phyloP scores from a whole-genome alignment of 2,888 invertebrate species.

The Arge pagana region DNA sequence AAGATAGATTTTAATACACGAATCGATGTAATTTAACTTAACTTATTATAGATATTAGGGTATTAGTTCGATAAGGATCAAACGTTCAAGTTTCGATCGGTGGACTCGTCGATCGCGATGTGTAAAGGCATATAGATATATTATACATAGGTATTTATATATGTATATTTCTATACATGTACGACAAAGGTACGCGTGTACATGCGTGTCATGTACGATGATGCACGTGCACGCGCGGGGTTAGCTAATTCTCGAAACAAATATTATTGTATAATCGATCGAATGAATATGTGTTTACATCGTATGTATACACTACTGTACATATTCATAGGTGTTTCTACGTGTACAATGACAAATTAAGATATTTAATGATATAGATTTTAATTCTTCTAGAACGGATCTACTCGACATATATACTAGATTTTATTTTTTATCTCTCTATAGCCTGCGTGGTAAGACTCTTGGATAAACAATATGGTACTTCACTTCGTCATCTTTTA shows the following conservation, averaged over 20 bases:
- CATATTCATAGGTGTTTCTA: slow-evolving; percentile 41
- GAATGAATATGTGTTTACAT: slow-evolving; percentile 43
- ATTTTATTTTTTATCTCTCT: slow-evolving; percentile 47
- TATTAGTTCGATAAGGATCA: slow-evolving; percentile 32
- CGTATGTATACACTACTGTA: slow-evolving; percentile 50
- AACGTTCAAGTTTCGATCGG: slow-evolving; percentile 53
- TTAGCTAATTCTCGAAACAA: no score
- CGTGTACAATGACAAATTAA: slow-evolving; percentile 38
- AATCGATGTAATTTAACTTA: slow-evolving; percentile 47
- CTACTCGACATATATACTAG: slow-evolving; percentile 42
- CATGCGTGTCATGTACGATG: no score
- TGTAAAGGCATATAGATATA: no score
- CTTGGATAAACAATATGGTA: slow-evolving; percentile 42
- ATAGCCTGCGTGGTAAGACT: slow-evolving; percentile 44
- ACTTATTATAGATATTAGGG: slow-evolving; percentile 23
- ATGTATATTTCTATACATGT: not conserved
- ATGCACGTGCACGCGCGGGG: no score
- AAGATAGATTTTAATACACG: slow-evolving; percentile 38
- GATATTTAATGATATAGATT: slow-evolving; percentile 44
- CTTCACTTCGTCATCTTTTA: slow-evolving; percentile 17
- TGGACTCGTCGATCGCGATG: slow-evolving; percentile 21
- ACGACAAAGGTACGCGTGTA: not conserved
- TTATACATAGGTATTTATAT: slow-evolving; percentile 31
- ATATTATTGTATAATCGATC: slow-evolving; percentile 5
- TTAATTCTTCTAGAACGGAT: slow-evolving; percentile 45